Base-by-base conservation (phyloP, 2,797 vertebrate species). In the Chelonia mydas region DNA sequence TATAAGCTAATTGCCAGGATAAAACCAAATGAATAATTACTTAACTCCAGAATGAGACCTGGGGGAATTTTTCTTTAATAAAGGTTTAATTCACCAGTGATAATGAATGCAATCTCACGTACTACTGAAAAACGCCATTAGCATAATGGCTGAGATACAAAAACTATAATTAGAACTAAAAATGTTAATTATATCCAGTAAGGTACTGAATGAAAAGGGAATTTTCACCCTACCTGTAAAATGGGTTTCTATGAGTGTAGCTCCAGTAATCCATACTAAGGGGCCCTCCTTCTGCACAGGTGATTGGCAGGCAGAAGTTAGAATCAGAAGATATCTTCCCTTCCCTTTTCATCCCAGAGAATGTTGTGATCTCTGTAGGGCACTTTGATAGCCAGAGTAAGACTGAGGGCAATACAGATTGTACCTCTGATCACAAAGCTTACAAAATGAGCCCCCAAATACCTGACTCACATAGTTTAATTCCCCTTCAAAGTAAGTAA, bases 61-160 rank as follows among this genome's bases (percentile, higher is more conserved):
- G 97, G 68, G 98, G 98, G 98, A 98, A 98, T 98, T 98, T 98
- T 98, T 98, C 98, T 98, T 98, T 98, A 98, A 98, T 98, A 98
- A 98, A 98, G 98, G 98, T 98, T 98, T 98, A 98, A 98, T 98
- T 98, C 98, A 98, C 98, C 98, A 98, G 98, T 98, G 98, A 98
- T 98, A 98, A 98, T 98, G 98, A 98, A 98, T 98, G 98, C 98
- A 98, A 98, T 98, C 98, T 98, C 98, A 98, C 98, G 98, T 98
- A 98, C 98, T 98, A 98, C 98, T 97, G 98, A 98, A 98, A 98
- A 98, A 98, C 97, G 98, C 98, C 91, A 98, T 98, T 98, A 98
- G 97, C 98, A 98, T 98, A 98, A 98, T 98, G 98, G 98, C 98
- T 98, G 96, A 97, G 98, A 98, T 98, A 98, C 98, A 98, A 98